A percentile compares a stretch with the other conserved stretches of the same genome.
These are phyloP conservation scores for Leptocoma aspasia DNA, from an alignment of 2,113 vertebrate species.

Conservation along the genomic window DNA sequence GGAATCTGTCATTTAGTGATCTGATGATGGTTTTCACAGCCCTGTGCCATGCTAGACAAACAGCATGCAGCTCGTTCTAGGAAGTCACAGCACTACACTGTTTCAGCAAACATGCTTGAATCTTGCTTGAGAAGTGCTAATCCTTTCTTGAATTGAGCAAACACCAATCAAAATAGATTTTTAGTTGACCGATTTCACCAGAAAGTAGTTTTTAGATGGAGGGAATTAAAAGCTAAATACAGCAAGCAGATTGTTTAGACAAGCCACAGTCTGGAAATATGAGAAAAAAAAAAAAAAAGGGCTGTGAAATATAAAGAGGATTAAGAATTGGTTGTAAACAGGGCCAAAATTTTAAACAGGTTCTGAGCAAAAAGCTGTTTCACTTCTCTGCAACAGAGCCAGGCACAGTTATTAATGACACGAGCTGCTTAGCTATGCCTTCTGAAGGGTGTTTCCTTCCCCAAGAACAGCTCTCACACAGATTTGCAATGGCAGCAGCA, in stretches of 20 bases:
- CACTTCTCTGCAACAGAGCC: not conserved
- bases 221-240: not conserved
- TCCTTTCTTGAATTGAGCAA: not conserved
- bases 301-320: not conserved
- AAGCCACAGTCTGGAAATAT: constrained; percentile 12
- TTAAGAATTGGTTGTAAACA: not conserved
- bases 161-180: not conserved
- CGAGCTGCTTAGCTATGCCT: not conserved
- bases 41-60: not conserved
- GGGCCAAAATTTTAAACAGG: not conserved
- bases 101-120: not conserved
- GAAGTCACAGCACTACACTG: not conserved
- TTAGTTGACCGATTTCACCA: not conserved
- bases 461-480: not conserved
- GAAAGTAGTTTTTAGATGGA: constrained; percentile 15
- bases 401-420: not conserved
- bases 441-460: not conserved
- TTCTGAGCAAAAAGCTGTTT: not conserved
- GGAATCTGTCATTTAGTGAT: not conserved
- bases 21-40: not conserved
- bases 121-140: not conserved
- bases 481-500: not conserved
- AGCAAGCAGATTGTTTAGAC: constrained; percentile 42
- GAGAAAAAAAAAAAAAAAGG: not conserved
- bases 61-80: not conserved